Conservation (phyloP, 2,888 invertebrate species). For the Andrena camellia region DNA sequence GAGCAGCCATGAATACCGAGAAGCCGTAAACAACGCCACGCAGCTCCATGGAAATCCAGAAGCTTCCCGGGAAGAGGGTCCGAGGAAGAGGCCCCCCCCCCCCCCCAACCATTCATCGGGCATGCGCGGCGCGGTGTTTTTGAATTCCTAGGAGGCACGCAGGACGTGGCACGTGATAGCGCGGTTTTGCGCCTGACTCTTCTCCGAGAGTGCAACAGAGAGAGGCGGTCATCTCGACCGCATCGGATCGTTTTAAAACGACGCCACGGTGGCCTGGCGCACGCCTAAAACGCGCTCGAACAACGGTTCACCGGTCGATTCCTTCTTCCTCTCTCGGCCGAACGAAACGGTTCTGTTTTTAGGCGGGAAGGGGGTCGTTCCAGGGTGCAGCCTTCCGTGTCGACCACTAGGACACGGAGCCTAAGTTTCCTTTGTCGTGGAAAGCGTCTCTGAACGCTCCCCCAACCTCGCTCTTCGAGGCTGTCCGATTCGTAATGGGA, state of each 20-base stretch:
- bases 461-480: neutral
- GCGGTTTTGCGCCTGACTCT: conserved; percentile 51
- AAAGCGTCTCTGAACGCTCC: neutral
- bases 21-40: too few species aligned
- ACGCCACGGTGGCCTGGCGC: conserved; percentile 12
- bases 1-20: too few species aligned
- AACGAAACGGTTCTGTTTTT: conserved; percentile 46
- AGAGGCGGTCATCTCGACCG: conserved; percentile 34
- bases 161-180: conserved; percentile 56
- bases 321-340: conserved; percentile 7
- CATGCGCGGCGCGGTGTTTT: conserved; percentile 41
- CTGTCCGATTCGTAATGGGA: neutral
- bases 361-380: conserved; percentile 38
- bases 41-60: neutral
- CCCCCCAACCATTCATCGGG: conserved; percentile 12
- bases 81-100: conserved; percentile 2
- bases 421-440: conserved; percentile 16
- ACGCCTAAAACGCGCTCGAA: conserved; percentile 48
- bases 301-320: conserved; percentile 33
- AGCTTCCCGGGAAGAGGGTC: conserved; percentile 1
- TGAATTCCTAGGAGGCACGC: conserved; percentile 40
- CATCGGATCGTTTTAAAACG: conserved; percentile 41
- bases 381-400: conserved; percentile 32
- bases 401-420: conserved; percentile 23
- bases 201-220: too few species aligned